Conservation (phyloP, 2,113 vertebrate genomes). For the Elephas maximus region DNA sequence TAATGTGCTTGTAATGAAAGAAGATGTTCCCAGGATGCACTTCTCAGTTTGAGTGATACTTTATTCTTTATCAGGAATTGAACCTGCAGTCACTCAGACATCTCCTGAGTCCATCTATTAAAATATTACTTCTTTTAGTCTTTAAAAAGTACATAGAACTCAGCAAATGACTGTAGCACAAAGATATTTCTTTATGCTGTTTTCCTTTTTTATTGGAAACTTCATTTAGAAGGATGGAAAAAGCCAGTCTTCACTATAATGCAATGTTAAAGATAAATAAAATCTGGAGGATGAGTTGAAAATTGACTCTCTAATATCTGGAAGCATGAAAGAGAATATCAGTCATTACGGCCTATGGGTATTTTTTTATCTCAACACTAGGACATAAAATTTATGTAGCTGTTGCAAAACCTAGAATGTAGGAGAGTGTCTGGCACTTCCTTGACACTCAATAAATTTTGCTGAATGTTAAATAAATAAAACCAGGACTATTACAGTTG, state of each 20-base stretch:
- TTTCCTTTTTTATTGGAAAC: not conserved
- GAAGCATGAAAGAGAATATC: constrained; percentile 14
- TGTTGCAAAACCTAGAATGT: not conserved
- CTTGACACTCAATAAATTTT: not conserved
- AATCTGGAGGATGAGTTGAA: constrained; percentile 27
- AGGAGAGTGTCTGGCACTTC: not conserved
- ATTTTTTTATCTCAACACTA: not conserved
- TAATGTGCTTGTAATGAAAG: not conserved
- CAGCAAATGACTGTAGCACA: not conserved
- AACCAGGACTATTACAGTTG: not conserved
- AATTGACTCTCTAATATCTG: not conserved
- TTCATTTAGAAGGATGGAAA: not conserved
- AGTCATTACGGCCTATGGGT: not conserved
- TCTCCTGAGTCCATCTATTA: not conserved
- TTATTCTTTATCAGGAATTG: constrained; percentile 32
- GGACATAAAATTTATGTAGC: not conserved
- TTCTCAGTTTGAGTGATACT: constrained; percentile 10
- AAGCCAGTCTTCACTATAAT: not conserved
- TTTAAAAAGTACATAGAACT: constrained; percentile 2
- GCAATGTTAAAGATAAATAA: constrained; percentile 20
- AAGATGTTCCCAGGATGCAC: not conserved
- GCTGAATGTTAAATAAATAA: constrained; percentile 22
- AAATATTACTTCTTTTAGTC: not conserved
- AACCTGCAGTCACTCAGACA: not conserved
- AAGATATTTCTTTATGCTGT: not conserved